Base-by-base conservation (phyloP, 2,888 invertebrate species). In the Gymnocheta viridis region DNA sequence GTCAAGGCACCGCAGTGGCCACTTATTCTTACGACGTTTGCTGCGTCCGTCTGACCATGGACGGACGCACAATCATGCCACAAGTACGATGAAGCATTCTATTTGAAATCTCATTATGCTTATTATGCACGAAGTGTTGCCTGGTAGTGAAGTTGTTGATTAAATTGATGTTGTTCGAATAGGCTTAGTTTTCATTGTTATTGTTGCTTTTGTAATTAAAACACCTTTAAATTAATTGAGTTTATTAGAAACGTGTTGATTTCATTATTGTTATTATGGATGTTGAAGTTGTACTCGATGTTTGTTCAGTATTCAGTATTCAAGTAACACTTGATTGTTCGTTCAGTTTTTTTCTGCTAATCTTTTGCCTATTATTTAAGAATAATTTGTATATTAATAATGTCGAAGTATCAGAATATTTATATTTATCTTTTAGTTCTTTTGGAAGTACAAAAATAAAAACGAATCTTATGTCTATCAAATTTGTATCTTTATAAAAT, bases 81-180 rank as follows among this genome's bases (percentile, higher is more conserved):
- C 44, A 17, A 58, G 9, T 24, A 47, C 22, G 27, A n/a, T 14
- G 17, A 29, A 54, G 19, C 32, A 47, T 41, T 66, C 56, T 49
- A 38, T 77, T 77, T 19, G 47, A 24, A 10, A 24, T 47, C 66
- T 62, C 27, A 69, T 69, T 64, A 62, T 76, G 69, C 69, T 82
- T 84, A 82, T 74, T 83, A 84, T 84, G 77, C 84, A 81, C 44
- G 84, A 62, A 77, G 69, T 54, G 81, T 84, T 74, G 79, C 67
- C 70, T 72, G 77, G 67, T 80, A 60, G 29, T 35, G 41, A n/a
- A 56, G 49, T 60, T 82, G 70, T 83, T 77, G 67, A 81, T 84
- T 72, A 77, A 69, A 38, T 51, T 64, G 17, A 44, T 69, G 54
- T 49, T 64, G 29, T 60, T 64, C 12, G 44, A 47, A 69, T 27